Evolutionary conservation across 1,140 invertebrate species (phyloP), one percentile per base, ranked within the genome.

Genomic region (Drosophila parvula): DNA sequence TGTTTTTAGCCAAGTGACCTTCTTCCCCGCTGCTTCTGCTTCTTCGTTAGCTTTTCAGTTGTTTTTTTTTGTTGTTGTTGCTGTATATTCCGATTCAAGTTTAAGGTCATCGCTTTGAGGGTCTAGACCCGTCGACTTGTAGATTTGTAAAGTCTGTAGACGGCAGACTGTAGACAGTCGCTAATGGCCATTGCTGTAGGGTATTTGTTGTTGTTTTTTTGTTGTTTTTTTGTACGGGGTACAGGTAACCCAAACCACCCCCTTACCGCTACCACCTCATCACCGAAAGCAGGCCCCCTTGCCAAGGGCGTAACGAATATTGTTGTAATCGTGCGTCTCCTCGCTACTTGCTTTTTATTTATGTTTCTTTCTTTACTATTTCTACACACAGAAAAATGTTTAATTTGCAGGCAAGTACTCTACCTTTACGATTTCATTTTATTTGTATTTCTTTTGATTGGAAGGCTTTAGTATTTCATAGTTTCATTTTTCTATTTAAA

Each of bases 61-160:
- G 47, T 27, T 67, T 47, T 64, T 47, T 58, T 59, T 48, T 36
- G 18, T 67, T 74, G 16, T 45, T 65, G 41, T 32, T 48, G 12
- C n/a, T 28, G 9, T 50, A 11, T 61, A 44, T 57, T 69, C 67
- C 79, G 83, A 88, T 82, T 86, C 82, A 86, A 86, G 82, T 86
- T 86, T 86, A 86, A 86, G 82, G 82, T 88, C 82, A 55, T 36
- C n/a, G 30, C 65, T 62, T 60, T 47, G 60, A 32, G 57, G 51
- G 63, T 64, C 74, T 81, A 62, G 61, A 63, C 76, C 50, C 50
- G 50, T 53, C 50, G 32, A 53, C 50, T 53, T 12, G 50, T 53
- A 53, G 50, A 22, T 36, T 53, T 71, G 43, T 57, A 68, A 44
- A 58, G 56, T 62, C 62, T 10, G 41, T 45, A 41, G 60, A 56